A percentile compares a stretch with the other conserved stretches of the same genome.
phyloP scores from a whole-genome alignment of 2,797 vertebrate species.

The Lemur catta region DNA sequence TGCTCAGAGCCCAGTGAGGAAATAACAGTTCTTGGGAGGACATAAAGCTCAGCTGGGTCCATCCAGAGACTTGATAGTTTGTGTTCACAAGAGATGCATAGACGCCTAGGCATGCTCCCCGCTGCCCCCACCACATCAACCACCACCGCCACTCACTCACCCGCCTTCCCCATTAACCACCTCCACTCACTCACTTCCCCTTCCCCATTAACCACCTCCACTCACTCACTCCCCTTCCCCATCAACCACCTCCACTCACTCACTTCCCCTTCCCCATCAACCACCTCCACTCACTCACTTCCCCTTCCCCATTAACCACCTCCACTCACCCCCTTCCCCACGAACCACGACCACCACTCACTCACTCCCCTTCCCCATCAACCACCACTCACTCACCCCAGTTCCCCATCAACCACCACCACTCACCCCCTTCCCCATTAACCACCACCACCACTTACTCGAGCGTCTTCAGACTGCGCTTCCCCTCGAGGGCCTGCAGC shows the following conservation, averaged over 20 bases:
- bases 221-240: constrained; percentile 77
- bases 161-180: constrained; percentile 22
- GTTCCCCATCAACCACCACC: not conserved
- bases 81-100: not conserved
- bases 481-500: constrained; percentile 63
- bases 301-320: not conserved
- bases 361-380: not conserved
- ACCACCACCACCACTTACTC: constrained; percentile 79
- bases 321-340: not conserved
- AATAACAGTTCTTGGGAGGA: not conserved
- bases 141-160: constrained; percentile 81
- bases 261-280: not conserved
- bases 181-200: constrained; percentile 77
- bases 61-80: not conserved
- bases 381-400: not conserved
- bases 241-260: not conserved
- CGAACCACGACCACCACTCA: not conserved
- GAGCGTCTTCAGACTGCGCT: constrained; percentile 81
- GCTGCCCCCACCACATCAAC: accelerated
- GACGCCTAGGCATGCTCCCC: not conserved
- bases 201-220: too few species aligned
- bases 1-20: not conserved
- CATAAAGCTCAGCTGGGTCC: not conserved
- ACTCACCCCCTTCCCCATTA: constrained; percentile 78
- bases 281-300: not conserved